A percentile compares a stretch with the other conserved stretches of the same genome.
Conservation (phyloP, 2,113 vertebrate species). For the Istiophorus platypterus region DNA sequence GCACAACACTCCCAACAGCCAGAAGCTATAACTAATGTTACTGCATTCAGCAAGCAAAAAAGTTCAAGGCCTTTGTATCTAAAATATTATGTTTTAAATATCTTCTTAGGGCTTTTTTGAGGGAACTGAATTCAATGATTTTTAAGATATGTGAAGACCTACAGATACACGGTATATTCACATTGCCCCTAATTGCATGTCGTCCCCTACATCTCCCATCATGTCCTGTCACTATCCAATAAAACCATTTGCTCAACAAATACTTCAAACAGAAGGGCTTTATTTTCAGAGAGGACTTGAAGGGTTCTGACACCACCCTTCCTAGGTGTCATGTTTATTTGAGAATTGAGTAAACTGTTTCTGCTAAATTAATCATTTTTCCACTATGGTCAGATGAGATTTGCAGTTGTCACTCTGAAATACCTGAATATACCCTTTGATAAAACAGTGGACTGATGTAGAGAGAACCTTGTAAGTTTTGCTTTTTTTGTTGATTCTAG, state of each 20-base stretch:
- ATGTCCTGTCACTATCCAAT: neutral
- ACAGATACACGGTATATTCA: too few relatives aligned
- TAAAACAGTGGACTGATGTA: neutral
- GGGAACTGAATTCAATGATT: too few relatives aligned
- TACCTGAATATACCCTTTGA: neutral
- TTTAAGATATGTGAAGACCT: neutral
- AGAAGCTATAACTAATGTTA: neutral
- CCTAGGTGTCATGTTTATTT: neutral
- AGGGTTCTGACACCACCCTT: neutral
- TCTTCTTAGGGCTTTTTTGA: too few relatives aligned
- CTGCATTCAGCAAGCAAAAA: neutral
- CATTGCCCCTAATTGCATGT: too few relatives aligned
- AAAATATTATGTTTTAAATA: neutral
- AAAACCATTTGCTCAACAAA: neutral
- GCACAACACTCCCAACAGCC: neutral
- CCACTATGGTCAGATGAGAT: neutral
- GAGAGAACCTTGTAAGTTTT: neutral
- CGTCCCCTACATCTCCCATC: too few relatives aligned
- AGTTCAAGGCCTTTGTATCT: neutral
- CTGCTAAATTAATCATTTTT: neutral
- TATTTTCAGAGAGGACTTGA: too few relatives aligned
- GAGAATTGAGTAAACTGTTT: neutral
- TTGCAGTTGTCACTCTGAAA: neutral
- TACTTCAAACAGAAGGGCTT: neutral
- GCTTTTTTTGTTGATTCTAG: neutral